Conservation (phyloP, 2,888 invertebrate genomes). For the Syrphus vitripennis region DNA sequence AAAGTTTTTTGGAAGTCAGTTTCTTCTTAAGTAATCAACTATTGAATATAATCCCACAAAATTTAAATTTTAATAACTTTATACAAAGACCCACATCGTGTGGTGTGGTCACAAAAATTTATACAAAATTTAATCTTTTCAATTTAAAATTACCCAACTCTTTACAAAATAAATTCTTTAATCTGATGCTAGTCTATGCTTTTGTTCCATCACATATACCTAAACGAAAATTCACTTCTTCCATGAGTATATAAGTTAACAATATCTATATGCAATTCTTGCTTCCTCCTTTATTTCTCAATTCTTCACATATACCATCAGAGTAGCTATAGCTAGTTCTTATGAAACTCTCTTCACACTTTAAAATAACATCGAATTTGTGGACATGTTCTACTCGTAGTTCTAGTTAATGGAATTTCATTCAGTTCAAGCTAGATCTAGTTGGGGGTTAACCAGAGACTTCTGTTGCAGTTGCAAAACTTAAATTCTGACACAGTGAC, state of each 20-base stretch:
- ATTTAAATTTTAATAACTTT: neutral
- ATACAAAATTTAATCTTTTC: slow-evolving; percentile 1
- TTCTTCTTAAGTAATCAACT: too few species aligned
- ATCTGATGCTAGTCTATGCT: neutral
- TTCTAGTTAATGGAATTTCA: neutral
- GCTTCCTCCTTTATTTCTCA: neutral
- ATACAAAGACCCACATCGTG: too few species aligned
- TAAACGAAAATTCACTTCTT: neutral
- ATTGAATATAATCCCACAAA: too few species aligned
- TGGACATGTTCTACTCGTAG: slow-evolving; percentile 2
- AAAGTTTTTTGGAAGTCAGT: too few species aligned
- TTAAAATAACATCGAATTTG: slow-evolving; percentile 7
- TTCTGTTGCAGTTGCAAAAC: slow-evolving; percentile 1
- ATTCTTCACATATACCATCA: neutral
- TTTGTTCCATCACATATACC: neutral
- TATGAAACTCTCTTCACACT: neutral
- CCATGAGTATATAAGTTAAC: neutral
- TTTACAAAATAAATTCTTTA: neutral
- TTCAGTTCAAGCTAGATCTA: neutral
- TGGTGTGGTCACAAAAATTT: neutral
- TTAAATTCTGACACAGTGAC: neutral
- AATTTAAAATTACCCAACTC: neutral
- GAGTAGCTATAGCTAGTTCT: neutral
- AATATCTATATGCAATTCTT: neutral
- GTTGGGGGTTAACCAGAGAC: neutral